Percentiles rank a stretch among this genome's conserved stretches.
phyloP scores from a whole-genome alignment of 2,888 invertebrate species.

The Altica lythri region DNA sequence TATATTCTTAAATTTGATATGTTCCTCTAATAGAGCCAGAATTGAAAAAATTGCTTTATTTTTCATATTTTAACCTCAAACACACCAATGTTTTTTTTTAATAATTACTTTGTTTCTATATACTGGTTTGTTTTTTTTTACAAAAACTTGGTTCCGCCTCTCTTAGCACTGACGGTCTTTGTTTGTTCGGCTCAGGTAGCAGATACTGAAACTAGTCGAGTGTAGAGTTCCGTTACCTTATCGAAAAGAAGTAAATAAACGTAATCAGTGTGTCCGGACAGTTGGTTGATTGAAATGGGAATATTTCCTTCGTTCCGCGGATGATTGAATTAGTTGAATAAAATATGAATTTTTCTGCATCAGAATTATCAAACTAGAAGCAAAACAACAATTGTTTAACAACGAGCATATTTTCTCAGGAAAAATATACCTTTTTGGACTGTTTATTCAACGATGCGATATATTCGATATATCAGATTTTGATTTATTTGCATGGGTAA shows the following conservation, averaged over 20 bases:
- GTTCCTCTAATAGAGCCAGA: too few relatives aligned
- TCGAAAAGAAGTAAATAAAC: slow-evolving; percentile 17
- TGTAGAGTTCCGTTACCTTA: slow-evolving; percentile 8
- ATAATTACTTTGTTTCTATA: slow-evolving; percentile 3
- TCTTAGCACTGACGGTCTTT: slow-evolving; percentile 1
- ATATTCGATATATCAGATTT: too few relatives aligned
- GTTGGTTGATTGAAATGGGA: slow-evolving; percentile 10
- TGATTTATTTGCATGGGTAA: too few relatives aligned
- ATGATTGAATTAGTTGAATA: slow-evolving; percentile 6
- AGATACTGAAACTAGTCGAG: slow-evolving; percentile 11
- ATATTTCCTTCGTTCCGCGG: slow-evolving; percentile 6
- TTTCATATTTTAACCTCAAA: slow-evolving; percentile 3
- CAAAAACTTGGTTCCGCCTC: slow-evolving; percentile 1
- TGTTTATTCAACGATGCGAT: too few relatives aligned
- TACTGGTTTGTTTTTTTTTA: background rate
- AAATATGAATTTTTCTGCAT: background rate
- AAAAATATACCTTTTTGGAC: too few relatives aligned
- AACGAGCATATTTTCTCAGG: too few relatives aligned
- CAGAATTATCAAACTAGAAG: background rate
- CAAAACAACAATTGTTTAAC: too few relatives aligned
- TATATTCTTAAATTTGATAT: too few relatives aligned
- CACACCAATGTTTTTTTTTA: background rate
- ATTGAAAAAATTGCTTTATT: too few relatives aligned
- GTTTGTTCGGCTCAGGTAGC: slow-evolving; percentile 7
- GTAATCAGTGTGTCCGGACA: slow-evolving; percentile 13